These are phyloP conservation scores for Petrocephalus sullivani DNA, from an alignment of 2,797 vertebrate species.

Conservation along the genomic window DNA sequence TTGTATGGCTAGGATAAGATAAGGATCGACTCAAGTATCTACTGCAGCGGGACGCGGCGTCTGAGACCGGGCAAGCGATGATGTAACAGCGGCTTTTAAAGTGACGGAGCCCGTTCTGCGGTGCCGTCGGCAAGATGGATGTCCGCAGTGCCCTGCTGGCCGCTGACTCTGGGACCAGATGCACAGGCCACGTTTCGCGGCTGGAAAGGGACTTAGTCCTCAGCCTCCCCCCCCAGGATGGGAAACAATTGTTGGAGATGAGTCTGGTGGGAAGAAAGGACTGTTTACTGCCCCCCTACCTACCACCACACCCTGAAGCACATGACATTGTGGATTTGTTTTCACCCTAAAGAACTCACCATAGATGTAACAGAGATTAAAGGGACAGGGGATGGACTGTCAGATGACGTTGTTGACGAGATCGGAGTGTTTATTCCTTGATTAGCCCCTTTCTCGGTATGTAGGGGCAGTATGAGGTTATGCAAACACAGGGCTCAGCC, in stretches of 20 bases:
- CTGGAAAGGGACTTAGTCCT: conserved; percentile 21
- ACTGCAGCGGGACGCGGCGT: neutral
- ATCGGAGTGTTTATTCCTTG: neutral
- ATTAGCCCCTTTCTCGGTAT: neutral
- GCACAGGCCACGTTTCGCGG: neutral
- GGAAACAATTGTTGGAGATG: neutral
- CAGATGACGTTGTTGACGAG: neutral
- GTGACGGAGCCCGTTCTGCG: neutral
- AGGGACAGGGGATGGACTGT: neutral
- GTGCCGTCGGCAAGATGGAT: neutral
- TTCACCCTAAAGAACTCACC: neutral
- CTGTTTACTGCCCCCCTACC: neutral
- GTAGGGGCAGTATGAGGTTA: neutral
- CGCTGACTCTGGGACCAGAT: neutral
- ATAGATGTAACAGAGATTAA: conserved; percentile 6
- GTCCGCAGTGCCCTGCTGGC: neutral
- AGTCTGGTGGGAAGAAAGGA: conserved; percentile 8
- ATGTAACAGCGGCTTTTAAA: neutral
- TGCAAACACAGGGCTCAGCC: too few relatives aligned
- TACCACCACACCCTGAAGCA: neutral
- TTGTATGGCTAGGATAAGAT: conserved; percentile 10
- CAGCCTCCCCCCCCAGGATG: neutral
- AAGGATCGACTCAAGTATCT: conserved; percentile 20
- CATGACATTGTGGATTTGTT: neutral
- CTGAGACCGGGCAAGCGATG: neutral